Evolutionary conservation across 2,113 vertebrate species (phyloP).

Genomic region (Uria lomvia): DNA sequence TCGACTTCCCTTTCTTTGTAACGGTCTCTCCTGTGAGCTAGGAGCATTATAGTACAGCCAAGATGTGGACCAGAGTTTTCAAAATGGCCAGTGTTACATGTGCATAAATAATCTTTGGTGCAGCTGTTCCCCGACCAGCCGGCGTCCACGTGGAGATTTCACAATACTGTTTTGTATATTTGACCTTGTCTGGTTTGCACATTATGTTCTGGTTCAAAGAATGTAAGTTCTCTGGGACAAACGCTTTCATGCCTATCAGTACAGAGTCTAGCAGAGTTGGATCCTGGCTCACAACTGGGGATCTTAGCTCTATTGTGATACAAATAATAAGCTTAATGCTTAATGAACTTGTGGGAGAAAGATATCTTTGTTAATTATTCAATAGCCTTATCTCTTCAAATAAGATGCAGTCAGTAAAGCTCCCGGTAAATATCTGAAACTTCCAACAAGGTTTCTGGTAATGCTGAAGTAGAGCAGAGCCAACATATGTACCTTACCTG

Average conservation of each 20-base stretch:
- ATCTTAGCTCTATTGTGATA: slow-evolving; percentile 4
- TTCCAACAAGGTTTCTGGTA: not conserved
- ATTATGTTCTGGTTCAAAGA: slow-evolving; percentile 32
- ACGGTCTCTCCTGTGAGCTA: not conserved
- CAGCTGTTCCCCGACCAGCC: slow-evolving; percentile 39
- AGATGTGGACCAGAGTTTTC: not conserved
- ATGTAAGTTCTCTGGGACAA: not conserved
- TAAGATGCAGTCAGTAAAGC: not conserved
- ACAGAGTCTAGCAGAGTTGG: not conserved
- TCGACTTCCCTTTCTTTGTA: not conserved
- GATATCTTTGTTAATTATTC: slow-evolving; percentile 23
- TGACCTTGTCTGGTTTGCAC: slow-evolving; percentile 14
- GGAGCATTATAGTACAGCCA: not conserved
- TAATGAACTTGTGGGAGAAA: not conserved
- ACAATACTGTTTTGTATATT: not conserved
- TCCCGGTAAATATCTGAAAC: not conserved
- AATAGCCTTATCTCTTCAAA: not conserved
- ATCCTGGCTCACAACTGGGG: not conserved
- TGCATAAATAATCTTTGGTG: not conserved
- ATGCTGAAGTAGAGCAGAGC: not conserved
- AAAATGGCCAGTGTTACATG: not conserved
- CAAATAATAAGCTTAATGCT: slow-evolving; percentile 30
- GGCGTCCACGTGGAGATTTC: not conserved
- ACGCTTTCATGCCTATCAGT: slow-evolving; percentile 25
- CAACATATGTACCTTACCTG: not conserved